Percentiles rank a stretch among this genome's conserved stretches.
Conservation (phyloP, 2,113 vertebrate species). For the Microcebus jonahi region DNA sequence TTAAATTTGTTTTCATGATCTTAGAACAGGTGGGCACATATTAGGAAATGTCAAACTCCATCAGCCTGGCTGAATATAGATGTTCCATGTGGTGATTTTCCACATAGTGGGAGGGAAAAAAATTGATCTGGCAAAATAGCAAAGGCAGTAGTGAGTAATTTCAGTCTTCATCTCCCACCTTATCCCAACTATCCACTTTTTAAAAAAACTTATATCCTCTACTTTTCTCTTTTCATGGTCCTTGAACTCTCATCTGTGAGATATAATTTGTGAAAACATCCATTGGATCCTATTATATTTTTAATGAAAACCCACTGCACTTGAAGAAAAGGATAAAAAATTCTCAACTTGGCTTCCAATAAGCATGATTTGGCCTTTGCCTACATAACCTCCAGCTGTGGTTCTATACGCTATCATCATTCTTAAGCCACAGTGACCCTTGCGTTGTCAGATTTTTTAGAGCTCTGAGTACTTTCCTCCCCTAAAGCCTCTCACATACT, state of each 20-base stretch:
- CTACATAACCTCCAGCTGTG: neutral
- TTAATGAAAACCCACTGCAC: neutral
- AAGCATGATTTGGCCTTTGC: neutral
- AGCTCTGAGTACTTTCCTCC: neutral
- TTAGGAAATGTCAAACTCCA: slow-evolving; percentile 49
- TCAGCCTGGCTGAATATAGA: neutral
- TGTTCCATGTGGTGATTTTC: slow-evolving; percentile 18
- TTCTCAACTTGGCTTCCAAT: neutral
- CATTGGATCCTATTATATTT: neutral
- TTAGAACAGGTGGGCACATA: neutral
- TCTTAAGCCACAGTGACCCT: neutral
- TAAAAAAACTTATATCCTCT: neutral
- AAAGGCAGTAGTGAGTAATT: neutral
- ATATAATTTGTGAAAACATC: neutral
- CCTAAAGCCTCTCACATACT: neutral
- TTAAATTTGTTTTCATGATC: slow-evolving; percentile 21
- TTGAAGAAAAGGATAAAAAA: neutral
- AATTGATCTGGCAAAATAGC: neutral
- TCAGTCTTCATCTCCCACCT: neutral
- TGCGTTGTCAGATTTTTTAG: neutral
- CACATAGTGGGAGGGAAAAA: neutral
- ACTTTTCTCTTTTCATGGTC: neutral
- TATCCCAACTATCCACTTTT: neutral
- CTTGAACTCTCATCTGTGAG: neutral
- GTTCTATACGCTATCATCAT: neutral